Conservation (phyloP, 2,888 invertebrate species). For the Carterocephalus palaemon region DNA sequence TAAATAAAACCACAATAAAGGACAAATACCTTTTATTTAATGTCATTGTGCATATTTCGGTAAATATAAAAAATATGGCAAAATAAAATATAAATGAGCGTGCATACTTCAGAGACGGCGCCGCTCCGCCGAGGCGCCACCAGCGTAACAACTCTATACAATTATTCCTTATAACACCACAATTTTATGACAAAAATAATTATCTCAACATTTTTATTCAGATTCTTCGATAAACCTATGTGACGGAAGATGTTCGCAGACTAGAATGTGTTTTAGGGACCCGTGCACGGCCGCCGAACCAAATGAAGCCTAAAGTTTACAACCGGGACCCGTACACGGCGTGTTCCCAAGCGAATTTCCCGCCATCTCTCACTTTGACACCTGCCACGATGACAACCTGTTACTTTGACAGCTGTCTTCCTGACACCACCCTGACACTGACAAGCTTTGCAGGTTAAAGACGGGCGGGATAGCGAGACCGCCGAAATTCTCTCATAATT, state of each 20-base stretch:
- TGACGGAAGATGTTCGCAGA: slow-evolving; percentile 66
- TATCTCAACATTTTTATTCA: slow-evolving; percentile 41
- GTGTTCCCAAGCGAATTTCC: slow-evolving; percentile 37
- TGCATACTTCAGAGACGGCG: slow-evolving; percentile 46
- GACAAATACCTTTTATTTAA: slow-evolving; percentile 74
- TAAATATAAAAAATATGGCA: slow-evolving; percentile 72
- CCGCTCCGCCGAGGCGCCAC: slow-evolving; percentile 35
- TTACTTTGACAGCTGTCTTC: slow-evolving; percentile 27
- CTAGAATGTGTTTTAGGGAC: slow-evolving; percentile 48
- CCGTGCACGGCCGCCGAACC: slow-evolving; percentile 38
- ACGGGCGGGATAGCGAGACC: slow-evolving; percentile 37
- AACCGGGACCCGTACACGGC: slow-evolving; percentile 38
- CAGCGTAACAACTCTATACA: slow-evolving; percentile 56
- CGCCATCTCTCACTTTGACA: slow-evolving; percentile 29
- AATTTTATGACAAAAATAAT: slow-evolving; percentile 57
- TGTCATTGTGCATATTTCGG: slow-evolving; percentile 75
- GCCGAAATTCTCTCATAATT: slow-evolving; percentile 40
- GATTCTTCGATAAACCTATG: slow-evolving; percentile 42
- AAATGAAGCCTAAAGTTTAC: slow-evolving; percentile 20
- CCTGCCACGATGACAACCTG: slow-evolving; percentile 20
- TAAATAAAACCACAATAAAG: slow-evolving; percentile 63
- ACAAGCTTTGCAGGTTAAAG: slow-evolving; percentile 22
- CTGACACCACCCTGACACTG: no score
- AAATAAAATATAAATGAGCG: slow-evolving; percentile 61
- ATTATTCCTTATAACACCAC: slow-evolving; percentile 30